These are phyloP conservation scores for Spondyliosoma cantharus DNA, from an alignment of 2,797 vertebrate genomes.

Conservation along the genomic window DNA sequence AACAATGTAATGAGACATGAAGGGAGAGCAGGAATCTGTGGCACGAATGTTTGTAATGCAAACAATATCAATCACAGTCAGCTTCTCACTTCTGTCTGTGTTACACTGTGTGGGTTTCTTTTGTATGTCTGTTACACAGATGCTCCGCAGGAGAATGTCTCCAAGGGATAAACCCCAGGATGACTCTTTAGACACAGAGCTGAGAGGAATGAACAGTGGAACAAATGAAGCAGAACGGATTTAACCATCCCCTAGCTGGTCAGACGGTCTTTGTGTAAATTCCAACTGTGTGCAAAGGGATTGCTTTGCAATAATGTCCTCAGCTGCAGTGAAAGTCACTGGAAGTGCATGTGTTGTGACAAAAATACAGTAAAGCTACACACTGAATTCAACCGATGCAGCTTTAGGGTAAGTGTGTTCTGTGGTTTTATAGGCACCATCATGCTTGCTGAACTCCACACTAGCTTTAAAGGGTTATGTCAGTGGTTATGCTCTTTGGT, in stretches of 20 bases:
- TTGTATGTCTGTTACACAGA: slow-evolving; percentile 45
- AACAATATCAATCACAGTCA: slow-evolving; percentile 69
- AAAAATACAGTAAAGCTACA: slow-evolving; percentile 10
- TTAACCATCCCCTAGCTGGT: slow-evolving; percentile 19
- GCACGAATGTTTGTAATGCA: slow-evolving; percentile 63
- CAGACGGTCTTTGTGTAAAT: slow-evolving; percentile 18
- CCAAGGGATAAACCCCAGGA: slow-evolving; percentile 44
- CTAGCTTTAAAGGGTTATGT: slow-evolving; percentile 22
- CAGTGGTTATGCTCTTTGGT: slow-evolving; percentile 27
- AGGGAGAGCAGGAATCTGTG: slow-evolving; percentile 55
- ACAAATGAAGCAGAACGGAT: slow-evolving; percentile 30
- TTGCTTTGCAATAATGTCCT: slow-evolving; percentile 21
- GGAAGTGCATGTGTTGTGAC: slow-evolving; percentile 20
- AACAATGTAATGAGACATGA: slow-evolving; percentile 76
- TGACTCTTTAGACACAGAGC: slow-evolving; percentile 35
- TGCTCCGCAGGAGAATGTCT: slow-evolving; percentile 21
- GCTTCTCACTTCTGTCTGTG: slow-evolving; percentile 30
- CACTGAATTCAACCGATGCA: neutral
- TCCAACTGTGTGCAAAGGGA: slow-evolving; percentile 3
- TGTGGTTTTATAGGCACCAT: slow-evolving; percentile 16
- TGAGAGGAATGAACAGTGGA: slow-evolving; percentile 27
- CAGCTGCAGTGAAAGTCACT: slow-evolving; percentile 4
- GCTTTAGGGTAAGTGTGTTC: slow-evolving; percentile 4
- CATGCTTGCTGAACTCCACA: slow-evolving; percentile 16
- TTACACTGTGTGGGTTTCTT: slow-evolving; percentile 25